Conservation (phyloP, 2,797 vertebrate genomes). For the Catostomus latipinnis region DNA sequence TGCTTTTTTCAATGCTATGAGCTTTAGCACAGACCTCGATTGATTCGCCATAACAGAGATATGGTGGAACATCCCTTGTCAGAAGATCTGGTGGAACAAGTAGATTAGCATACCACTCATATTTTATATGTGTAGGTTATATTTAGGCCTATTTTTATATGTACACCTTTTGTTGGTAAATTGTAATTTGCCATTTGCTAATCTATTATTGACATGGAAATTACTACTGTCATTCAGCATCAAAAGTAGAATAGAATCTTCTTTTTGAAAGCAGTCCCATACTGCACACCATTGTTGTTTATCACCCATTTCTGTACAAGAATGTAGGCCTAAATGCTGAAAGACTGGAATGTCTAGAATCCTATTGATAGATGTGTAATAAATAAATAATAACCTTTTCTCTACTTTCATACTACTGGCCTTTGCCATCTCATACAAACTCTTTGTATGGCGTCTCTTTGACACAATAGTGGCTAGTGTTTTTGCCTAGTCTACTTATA, state of each 20-base stretch:
- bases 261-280: background rate
- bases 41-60: no score
- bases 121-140: no score
- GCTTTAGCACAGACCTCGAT: no score
- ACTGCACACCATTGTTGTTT: background rate
- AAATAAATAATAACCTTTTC: slow-evolving; percentile 6
- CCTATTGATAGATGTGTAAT: background rate
- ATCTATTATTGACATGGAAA: background rate
- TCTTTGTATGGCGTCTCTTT: background rate
- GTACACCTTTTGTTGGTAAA: no score
- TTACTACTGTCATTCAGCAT: background rate
- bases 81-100: no score
- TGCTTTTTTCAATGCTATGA: no score
- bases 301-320: background rate
- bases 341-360: slow-evolving; percentile 6
- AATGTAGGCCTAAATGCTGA: background rate
- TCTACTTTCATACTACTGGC: background rate
- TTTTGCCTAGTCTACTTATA: background rate
- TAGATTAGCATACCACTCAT: no score
- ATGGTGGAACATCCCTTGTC: no score
- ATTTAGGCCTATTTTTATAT: background rate
- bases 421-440: background rate
- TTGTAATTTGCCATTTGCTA: background rate
- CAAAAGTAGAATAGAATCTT: background rate
- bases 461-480: background rate